Conservation (phyloP, 2,888 invertebrate genomes). For the Ophraella communa region DNA sequence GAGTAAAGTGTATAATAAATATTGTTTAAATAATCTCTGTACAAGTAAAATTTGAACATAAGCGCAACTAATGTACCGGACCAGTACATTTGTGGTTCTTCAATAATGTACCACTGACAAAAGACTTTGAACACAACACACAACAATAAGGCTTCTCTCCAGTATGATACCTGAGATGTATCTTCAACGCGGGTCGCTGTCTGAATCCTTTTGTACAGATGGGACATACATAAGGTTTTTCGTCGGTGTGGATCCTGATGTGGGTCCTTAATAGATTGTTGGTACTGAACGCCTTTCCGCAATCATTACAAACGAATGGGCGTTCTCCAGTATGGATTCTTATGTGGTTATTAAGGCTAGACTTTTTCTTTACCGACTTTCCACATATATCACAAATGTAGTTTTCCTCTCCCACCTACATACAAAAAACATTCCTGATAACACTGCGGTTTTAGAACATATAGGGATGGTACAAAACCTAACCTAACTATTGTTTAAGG, state of each 20-base stretch:
- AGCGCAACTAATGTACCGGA: constrained; percentile 20
- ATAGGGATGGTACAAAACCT: too few species aligned
- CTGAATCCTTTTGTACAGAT: constrained; percentile 33
- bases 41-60: too few species aligned
- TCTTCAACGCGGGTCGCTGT: constrained; percentile 37
- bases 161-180: constrained; percentile 63
- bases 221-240: constrained; percentile 34
- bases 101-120: constrained; percentile 63
- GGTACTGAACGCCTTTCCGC: constrained; percentile 47
- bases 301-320: constrained; percentile 46
- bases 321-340: constrained; percentile 49
- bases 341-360: constrained; percentile 42
- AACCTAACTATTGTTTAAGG: too few species aligned
- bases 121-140: constrained; percentile 60
- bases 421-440: too few species aligned
- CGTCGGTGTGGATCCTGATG: constrained; percentile 37
- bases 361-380: constrained; percentile 36
- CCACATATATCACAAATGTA: constrained; percentile 47
- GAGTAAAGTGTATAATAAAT: too few species aligned
- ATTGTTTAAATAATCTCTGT: too few species aligned
- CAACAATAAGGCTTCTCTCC: constrained; percentile 59
- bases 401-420: constrained; percentile 26
- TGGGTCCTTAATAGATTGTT: constrained; percentile 41
- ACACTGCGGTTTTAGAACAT: too few species aligned
- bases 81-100: constrained; percentile 42